Conservation (phyloP, 2,888 invertebrate genomes). For the Neuroscelio doddi region DNA sequence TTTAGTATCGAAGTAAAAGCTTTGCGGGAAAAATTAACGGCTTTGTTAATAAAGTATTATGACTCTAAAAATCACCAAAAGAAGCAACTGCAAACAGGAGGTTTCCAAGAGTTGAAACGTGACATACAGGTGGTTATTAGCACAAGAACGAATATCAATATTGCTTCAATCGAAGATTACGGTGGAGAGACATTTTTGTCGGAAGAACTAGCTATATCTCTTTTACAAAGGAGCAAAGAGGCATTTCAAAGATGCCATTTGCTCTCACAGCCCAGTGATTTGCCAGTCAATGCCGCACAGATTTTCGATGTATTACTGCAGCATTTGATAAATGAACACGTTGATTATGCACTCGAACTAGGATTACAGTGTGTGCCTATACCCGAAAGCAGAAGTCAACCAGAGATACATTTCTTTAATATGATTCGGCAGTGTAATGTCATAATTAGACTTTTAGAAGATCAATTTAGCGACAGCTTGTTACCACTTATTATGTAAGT, state of each 20-base stretch:
- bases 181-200: constrained; percentile 98
- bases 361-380: constrained; percentile 92
- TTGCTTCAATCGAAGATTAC: constrained; percentile 95
- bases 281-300: constrained; percentile 83
- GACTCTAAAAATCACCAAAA: constrained; percentile 95
- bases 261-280: constrained; percentile 85
- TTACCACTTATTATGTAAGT: constrained; percentile 89
- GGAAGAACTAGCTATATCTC: constrained; percentile 92
- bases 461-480: constrained; percentile 91
- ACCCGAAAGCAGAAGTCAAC: constrained; percentile 88
- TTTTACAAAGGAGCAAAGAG: constrained; percentile 91
- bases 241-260: constrained; percentile 91
- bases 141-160: constrained; percentile 92
- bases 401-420: constrained; percentile 94
- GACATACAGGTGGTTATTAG: constrained; percentile 96
- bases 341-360: constrained; percentile 96
- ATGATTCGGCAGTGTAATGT: constrained; percentile 94
- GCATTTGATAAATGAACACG: constrained; percentile 90
- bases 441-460: constrained; percentile 93
- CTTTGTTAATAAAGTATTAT: constrained; percentile 89
- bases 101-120: constrained; percentile 93
- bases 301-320: constrained; percentile 90
- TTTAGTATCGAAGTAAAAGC: constrained; percentile 81
- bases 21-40: constrained; percentile 84
- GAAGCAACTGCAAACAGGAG: constrained; percentile 90